phyloP scores from a whole-genome alignment of 2,888 invertebrate species.

The Leptura quadrifasciata region DNA sequence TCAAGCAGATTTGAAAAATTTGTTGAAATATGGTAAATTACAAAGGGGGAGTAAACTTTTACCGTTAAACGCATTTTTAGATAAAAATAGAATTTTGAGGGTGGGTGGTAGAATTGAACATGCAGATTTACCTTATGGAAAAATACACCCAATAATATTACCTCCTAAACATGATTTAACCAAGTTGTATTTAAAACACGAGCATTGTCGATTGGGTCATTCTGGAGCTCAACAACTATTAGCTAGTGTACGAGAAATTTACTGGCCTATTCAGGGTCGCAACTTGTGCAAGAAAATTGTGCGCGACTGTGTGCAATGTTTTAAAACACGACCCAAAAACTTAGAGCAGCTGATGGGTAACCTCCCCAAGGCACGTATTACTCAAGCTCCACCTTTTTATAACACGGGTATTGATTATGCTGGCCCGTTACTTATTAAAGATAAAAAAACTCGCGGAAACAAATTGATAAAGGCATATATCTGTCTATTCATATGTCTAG shows the following conservation, averaged over 20 bases:
- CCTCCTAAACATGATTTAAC: neutral
- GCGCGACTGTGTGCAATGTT: neutral
- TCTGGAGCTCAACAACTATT: slow-evolving; percentile 7
- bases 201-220: neutral
- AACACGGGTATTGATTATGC: neutral
- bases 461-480: neutral
- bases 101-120: slow-evolving; percentile 1
- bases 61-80: neutral
- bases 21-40: neutral
- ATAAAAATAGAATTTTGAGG: neutral
- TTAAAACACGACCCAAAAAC: neutral
- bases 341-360: neutral
- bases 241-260: neutral
- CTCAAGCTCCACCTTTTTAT: neutral
- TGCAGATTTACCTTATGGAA: neutral
- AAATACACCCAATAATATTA: slow-evolving; percentile 2
- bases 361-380: neutral
- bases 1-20: neutral
- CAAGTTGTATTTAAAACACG: neutral
- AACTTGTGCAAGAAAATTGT: neutral
- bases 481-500: neutral
- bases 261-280: slow-evolving; percentile 2
- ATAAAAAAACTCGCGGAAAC: neutral
- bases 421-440: neutral
- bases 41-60: neutral